These are phyloP conservation scores for Stercorarius parasiticus DNA, from an alignment of 2,113 vertebrate genomes.

Conservation along the genomic window DNA sequence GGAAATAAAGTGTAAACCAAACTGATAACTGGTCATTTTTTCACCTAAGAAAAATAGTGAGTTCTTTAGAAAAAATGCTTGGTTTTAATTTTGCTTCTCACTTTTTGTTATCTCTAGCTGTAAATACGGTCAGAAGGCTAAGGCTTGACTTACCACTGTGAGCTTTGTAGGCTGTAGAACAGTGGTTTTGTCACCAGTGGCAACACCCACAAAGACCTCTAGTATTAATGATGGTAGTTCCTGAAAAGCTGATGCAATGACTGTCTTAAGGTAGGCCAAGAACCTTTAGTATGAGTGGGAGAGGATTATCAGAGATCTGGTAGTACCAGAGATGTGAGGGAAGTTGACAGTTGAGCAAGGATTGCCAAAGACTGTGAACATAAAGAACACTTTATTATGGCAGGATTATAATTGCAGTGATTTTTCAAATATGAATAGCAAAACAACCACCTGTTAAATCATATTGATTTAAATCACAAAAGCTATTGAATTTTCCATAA, in stretches of 20 bases:
- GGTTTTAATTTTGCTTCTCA: background rate
- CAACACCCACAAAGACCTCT: background rate
- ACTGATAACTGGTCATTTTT: background rate
- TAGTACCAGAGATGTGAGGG: background rate
- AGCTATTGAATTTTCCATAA: slow-evolving; percentile 55
- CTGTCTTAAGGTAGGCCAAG: background rate
- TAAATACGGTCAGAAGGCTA: background rate
- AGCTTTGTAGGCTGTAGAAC: background rate
- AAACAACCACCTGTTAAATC: slow-evolving; percentile 59
- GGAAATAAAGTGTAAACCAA: background rate
- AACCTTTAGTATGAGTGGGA: background rate
- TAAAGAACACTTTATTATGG: background rate
- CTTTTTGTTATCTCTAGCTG: background rate
- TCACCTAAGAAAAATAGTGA: background rate
- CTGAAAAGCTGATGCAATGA: background rate
- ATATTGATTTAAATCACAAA: slow-evolving; percentile 56
- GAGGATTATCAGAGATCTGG: background rate
- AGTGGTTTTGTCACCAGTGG: background rate
- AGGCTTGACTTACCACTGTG: background rate
- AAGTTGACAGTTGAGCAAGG: background rate
- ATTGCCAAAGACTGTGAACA: background rate
- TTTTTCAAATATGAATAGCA: slow-evolving; percentile 36
- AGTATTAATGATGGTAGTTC: background rate
- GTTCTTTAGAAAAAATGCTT: background rate
- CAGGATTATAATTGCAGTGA: slow-evolving; percentile 13